Evolutionary conservation across 1,140 invertebrate species (phyloP), one percentile per base, ranked within the genome.

Genomic region (Homalodisca vitripennis): DNA sequence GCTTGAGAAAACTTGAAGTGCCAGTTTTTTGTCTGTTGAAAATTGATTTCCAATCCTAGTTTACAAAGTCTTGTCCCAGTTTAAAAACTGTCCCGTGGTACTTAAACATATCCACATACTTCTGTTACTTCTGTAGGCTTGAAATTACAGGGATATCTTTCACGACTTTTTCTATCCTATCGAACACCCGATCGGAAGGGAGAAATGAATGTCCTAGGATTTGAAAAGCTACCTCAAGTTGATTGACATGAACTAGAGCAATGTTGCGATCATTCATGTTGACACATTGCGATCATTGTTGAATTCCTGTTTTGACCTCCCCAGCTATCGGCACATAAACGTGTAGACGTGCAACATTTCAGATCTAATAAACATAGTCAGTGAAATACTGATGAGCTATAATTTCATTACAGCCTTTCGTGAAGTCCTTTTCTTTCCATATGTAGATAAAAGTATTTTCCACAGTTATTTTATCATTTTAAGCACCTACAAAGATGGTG

Each of bases 151-250:
- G 68, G 62, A 71, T 73, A 29, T 55, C 73, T 69, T 73, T 73
- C 27, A 75, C 51, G 47, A 30, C 46, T 71, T 74, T 76, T 72
- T 78, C 76, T 68, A 73, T 75, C 32, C 65, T 30, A 10, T 62
- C 77, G 72, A 78, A 79, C 1, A 79, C 76, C 62, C 76, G 51
- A 70, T 77, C 75, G 12, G 75, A 62, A 51, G 76, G 73, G 29
- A 78, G 64, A 73, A 73, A 77, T n/a, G 73, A 75, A 57, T 78
- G 75, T 14, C 74, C 74, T 20, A 53, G 30, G 22, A 77, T 70
- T 27, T 73, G 74, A 66, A 74, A 75, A n/a, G 72, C n/a, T 26
- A 74, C 14, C 63, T 72, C 76, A 20, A 78, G 31, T 68, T 57
- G 20, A 48, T 73, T 63, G 0, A 76, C 26, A 65, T 74, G 32